Percentiles rank a stretch among this genome's conserved stretches.
These are phyloP conservation scores for Ctenoplectra terminalis DNA, from an alignment of 1,140 invertebrate genomes.

Conservation along the genomic window DNA sequence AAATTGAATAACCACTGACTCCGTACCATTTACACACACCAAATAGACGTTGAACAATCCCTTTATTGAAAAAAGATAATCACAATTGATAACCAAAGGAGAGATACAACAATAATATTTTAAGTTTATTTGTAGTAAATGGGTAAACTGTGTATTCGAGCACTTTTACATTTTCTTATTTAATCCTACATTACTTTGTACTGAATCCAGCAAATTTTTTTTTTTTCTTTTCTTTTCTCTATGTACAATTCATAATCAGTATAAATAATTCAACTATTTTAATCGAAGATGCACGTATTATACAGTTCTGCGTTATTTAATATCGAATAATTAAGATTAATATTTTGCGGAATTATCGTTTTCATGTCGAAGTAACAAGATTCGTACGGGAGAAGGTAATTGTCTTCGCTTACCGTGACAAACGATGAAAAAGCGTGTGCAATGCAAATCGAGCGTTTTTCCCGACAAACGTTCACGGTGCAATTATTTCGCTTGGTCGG, in stretches of 20 bases:
- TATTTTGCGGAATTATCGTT: background rate
- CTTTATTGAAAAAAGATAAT: background rate
- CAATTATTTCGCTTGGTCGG: slow-evolving; percentile 58
- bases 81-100: background rate
- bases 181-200: slow-evolving; percentile 8
- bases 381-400: background rate
- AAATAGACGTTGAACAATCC: too few relatives aligned
- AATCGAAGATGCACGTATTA: too few relatives aligned
- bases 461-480: background rate
- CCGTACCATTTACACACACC: too few relatives aligned
- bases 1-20: too few relatives aligned
- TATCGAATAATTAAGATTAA: too few relatives aligned
- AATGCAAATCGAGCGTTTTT: background rate
- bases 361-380: background rate
- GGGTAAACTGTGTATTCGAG: too few relatives aligned
- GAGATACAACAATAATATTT: background rate
- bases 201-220: background rate
- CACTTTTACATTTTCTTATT: background rate
- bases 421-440: background rate
- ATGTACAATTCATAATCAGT: background rate
- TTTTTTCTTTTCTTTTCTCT: too few relatives aligned
- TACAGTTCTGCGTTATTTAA: background rate
- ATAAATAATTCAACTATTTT: background rate
- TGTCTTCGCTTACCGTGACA: slow-evolving; percentile 8
- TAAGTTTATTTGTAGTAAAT: too few relatives aligned